Evolutionary conservation across 2,113 vertebrate species (phyloP), one percentile per base, ranked within the genome.

Genomic region (Origma solitaria): DNA sequence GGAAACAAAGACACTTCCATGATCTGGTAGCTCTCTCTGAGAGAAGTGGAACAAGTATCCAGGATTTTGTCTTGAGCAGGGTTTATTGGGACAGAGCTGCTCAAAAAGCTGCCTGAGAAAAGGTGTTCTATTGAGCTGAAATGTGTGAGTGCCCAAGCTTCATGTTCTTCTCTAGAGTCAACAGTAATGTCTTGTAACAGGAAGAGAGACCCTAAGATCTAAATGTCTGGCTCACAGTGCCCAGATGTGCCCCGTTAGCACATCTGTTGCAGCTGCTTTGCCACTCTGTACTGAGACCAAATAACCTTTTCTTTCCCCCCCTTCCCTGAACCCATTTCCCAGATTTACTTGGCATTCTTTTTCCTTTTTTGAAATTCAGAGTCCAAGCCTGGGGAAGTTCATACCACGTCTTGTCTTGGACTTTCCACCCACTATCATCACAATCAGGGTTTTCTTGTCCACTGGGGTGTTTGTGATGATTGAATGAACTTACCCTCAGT

Each of bases 401-500:
- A 65, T 40, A 57, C 15, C 62, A 31, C 23, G 9, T 25, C 40
- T 84, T 80, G 18, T 44, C 35, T 76, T 53, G 54, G 83, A 50
- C 33, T 18, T 89, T 81, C 69, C 35, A 66, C 61, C 58, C 82
- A 54, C 20, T n/a, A 75, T 53, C 49, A 69, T 27, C 68, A 71
- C 49, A 14, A 44, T 69, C 24, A 18, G 19, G 28, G 24, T 47
- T 65, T 73, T 78, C 56, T 58, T 56, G 42, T 42, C 54, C 71
- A 49, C 40, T 30, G 53, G 47, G 25, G 42, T 24, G 38, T 69
- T 85, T 83, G 56, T 82, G 83, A 33, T 54, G 47, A 93, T 35
- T 61, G 31, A 85, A 88, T 69, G 71, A 40, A 57, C 76, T 94
- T 73, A 88, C 73, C 50, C 66, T 82, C 44, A 62, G 31, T 81